phyloP scores from a whole-genome alignment of 2,797 vertebrate genomes.

The Aplochiton taeniatus region DNA sequence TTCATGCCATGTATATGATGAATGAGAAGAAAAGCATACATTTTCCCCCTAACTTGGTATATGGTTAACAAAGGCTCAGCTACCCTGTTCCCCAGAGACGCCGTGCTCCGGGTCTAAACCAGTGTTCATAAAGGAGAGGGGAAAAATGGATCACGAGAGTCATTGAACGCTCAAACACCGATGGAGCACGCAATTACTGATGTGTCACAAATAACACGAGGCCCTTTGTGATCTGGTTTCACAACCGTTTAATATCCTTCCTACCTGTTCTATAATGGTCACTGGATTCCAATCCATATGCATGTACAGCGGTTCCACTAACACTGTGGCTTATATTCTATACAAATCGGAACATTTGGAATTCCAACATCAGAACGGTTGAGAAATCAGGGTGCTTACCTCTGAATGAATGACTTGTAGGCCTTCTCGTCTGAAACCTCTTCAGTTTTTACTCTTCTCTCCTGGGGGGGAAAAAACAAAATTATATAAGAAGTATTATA shows the following conservation, averaged over 20 bases:
- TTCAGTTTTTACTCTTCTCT: conserved; percentile 30
- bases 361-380: neutral
- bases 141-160: conserved; percentile 12
- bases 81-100: conserved; percentile 30
- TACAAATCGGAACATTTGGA: neutral
- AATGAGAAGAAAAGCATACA: conserved; percentile 53
- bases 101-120: conserved; percentile 20
- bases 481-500: conserved; percentile 5
- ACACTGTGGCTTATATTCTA: conserved; percentile 6
- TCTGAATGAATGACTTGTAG: conserved; percentile 22
- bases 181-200: conserved; percentile 24
- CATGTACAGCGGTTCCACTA: conserved; percentile 21
- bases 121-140: conserved; percentile 21
- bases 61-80: conserved; percentile 42
- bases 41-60: conserved; percentile 39
- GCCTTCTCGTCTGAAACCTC: conserved; percentile 6
- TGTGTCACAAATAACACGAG: conserved; percentile 15
- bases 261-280: conserved; percentile 6
- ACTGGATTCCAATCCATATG: conserved; percentile 19
- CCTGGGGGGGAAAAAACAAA: conserved; percentile 35
- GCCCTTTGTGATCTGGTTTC: conserved; percentile 29
- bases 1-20: conserved; percentile 55
- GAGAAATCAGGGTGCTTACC: conserved; percentile 32
- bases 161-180: conserved; percentile 28
- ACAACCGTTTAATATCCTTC: conserved; percentile 33